Conservation (phyloP, 1,140 invertebrate species). For the Diachasmimorpha longicaudata region DNA sequence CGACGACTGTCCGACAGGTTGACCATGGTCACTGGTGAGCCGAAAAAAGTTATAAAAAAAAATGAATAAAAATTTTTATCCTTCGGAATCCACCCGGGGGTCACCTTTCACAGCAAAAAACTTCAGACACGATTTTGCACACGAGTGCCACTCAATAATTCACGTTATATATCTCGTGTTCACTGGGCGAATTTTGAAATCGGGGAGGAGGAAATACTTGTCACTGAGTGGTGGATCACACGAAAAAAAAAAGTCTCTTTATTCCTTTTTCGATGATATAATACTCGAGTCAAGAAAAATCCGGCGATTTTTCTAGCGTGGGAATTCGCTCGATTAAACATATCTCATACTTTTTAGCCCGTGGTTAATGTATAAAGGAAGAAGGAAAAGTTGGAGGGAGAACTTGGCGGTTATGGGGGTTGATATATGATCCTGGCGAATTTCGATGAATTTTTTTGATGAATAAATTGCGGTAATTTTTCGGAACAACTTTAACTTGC, state of each 20-base stretch:
- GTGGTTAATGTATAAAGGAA: slow-evolving; percentile 5
- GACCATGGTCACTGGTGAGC: background rate
- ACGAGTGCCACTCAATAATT: slow-evolving; percentile 6
- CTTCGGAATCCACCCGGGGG: background rate
- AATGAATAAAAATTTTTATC: background rate
- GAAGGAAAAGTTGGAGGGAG: background rate
- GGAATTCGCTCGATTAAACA: background rate
- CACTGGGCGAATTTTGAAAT: background rate
- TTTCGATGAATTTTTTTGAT: background rate
- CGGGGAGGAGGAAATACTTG: background rate
- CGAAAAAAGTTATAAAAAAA: background rate
- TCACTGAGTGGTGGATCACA: background rate
- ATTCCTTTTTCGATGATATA: background rate
- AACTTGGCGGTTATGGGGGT: background rate
- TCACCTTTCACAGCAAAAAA: background rate
- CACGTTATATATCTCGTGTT: background rate
- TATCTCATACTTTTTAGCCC: slow-evolving; percentile 2
- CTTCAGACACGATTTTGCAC: background rate
- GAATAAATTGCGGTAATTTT: background rate
- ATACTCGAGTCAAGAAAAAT: background rate
- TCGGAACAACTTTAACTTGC: no score
- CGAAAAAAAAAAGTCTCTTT: background rate
- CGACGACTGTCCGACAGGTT: background rate
- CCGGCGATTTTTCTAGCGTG: background rate
- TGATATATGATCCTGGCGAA: background rate